Base-by-base conservation (phyloP, 2,113 vertebrate genomes). In the Nansenia antarctica region DNA sequence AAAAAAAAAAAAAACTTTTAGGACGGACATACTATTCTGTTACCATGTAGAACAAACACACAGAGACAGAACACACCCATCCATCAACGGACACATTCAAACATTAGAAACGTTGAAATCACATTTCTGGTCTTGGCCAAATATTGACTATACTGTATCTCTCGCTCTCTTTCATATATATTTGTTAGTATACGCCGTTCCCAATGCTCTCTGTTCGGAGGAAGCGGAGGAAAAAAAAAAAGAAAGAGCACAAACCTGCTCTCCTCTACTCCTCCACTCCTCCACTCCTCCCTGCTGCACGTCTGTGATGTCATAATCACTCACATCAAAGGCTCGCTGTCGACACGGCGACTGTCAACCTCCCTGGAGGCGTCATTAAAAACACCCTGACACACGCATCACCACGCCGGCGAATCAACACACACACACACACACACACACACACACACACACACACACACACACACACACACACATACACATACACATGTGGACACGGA, bases 341-440 rank as follows among this genome's bases (percentile, higher is more conserved):
- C 88, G 87, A 88, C 89, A 89, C 87, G 83, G 87, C 84, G 87
- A 91, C 91, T 90, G 90, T 89, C 90, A 90, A 82, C 87, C 89
- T 92, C 91, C 91, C 90, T 90, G 82, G 91, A 92, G 91, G 91
- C 91, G 86, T 91, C 88, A 93, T 91, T 91, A 91, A 91, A 92
- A 49, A 91, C 89, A 80, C 87, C 86, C 87, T 91, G 87, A 91
- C 90, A 84, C 82, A 89, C 65, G 75, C 88, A 87, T 89, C 84
- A 87, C 88, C 89, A 91, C 84, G 81, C 86, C 82, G 81, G 24
- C 55, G 29, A n/a, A 26, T 20, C 22, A 42, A 64, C 34, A 72
- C 69, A 34, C 53, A 76, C 70, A 54, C 59, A 52, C 22, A 72
- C 58, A 49, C 65, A 63, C 45, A 3, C 14, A 42, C 5, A 15